Percentiles rank a stretch among this genome's conserved stretches.
Evolutionary conservation across 2,797 vertebrate species (phyloP).

Genomic region (Enteromius mattozi): DNA sequence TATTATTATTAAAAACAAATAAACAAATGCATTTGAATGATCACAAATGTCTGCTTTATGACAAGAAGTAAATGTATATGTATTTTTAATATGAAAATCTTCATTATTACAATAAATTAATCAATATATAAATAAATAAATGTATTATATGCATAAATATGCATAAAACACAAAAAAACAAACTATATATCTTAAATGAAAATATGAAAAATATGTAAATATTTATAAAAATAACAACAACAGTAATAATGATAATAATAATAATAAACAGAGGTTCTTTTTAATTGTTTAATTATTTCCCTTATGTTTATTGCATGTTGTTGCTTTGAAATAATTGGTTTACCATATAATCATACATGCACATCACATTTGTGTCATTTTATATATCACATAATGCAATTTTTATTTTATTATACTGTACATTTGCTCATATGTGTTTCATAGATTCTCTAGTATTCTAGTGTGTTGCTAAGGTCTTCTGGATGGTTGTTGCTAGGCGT

Average conservation of each 20-base stretch:
- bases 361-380: background rate
- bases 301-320: background rate
- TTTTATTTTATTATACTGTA: background rate
- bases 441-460: background rate
- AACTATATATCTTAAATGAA: background rate
- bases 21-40: no score
- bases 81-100: no score
- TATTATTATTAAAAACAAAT: no score
- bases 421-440: background rate
- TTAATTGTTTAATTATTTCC: background rate
- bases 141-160: background rate
- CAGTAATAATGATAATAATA: background rate
- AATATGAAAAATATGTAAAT: background rate
- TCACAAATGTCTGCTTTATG: background rate
- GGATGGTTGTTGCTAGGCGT: background rate
- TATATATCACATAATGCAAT: background rate
- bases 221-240: background rate
- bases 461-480: background rate
- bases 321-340: background rate
- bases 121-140: no score
- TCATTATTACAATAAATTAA: no score
- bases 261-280: background rate
- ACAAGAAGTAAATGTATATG: no score
- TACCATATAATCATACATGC: background rate
- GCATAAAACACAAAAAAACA: background rate